phyloP scores from a whole-genome alignment of 2,797 vertebrate genomes.

The Loris lydekkerianus region DNA sequence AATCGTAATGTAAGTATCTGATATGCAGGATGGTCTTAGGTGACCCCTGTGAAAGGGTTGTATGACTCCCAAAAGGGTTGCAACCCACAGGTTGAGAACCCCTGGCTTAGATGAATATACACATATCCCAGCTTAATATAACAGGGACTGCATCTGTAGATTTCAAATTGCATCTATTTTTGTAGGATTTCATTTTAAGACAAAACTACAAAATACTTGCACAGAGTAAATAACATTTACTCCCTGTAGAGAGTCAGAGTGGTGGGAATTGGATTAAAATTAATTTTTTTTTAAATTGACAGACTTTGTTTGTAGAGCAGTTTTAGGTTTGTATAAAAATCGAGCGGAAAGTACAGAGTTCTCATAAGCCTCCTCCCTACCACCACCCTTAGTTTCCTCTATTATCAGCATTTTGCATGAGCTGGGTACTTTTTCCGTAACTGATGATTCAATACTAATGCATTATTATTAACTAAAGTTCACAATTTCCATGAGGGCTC shows the following conservation, averaged over 20 bases:
- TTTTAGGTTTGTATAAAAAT: background rate
- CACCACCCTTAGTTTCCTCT: background rate
- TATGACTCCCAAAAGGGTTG: no score
- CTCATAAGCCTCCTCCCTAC: background rate
- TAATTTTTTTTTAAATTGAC: background rate
- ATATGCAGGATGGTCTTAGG: no score
- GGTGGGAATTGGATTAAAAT: background rate
- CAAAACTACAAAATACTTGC: background rate
- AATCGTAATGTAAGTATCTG: no score
- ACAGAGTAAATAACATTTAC: background rate
- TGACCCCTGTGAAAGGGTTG: no score
- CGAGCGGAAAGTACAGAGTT: background rate
- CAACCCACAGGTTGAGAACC: no score
- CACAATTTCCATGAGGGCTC: background rate
- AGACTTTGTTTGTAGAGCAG: background rate
- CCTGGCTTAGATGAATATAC: no score
- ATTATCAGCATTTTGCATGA: background rate
- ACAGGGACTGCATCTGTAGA: background rate
- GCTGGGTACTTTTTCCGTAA: background rate
- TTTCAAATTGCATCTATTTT: background rate
- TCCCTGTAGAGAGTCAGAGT: background rate
- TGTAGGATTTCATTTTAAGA: background rate
- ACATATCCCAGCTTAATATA: background rate
- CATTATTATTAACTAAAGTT: background rate
- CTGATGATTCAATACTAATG: background rate